Evolutionary conservation across 2,797 vertebrate genomes (phyloP), one percentile per base, ranked within the genome.

Genomic region (Peromyscus melanophrys): DNA sequence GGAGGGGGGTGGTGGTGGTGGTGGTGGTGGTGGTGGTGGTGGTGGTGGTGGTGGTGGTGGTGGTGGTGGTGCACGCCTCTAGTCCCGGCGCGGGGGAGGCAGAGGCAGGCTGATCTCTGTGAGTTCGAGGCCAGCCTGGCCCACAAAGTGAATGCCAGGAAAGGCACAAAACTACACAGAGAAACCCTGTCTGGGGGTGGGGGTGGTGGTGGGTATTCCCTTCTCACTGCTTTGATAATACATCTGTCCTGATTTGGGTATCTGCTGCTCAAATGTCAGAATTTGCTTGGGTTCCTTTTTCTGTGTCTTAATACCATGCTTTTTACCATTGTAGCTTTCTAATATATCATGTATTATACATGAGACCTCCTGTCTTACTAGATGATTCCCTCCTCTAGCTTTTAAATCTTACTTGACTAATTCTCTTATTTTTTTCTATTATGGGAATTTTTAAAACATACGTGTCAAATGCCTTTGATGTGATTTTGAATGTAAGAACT

Each of bases 311-410:
- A 34, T 82, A 21, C 29, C 6, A 29, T 89, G 31, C 5, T 65
- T 95, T 89, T 83, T 61, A 29, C 93, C 83, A 21, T 80, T 89
- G 19, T 92, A 12, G 13, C 49, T 89, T 88, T 94, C 71, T 91
- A 57, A 57, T 94, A 65, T 37, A 71, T 73, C 4, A 55, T 76
- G 52, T 90, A 16, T 76, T 93, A 63, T 49, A 73, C 90, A 40
- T 69, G 49, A 69, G 29, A 10, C 34, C 55, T 52, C 8, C 16
- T 85, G 16, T 93, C 19, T 92, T 93, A 46, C 16, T 85, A 21
- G 13, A 21, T 57, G 52, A 49, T 92, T 81, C 1, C 63, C 69
- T 91, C 13, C 40, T 88, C 40, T 90, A 77, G 69, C 21, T 67
- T 92, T 84, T 93, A 61, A 90, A 95, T 71, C 80, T 2, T 6